These are phyloP conservation scores for Falco biarmicus DNA, from an alignment of 2,797 vertebrate genomes.

Conservation along the genomic window DNA sequence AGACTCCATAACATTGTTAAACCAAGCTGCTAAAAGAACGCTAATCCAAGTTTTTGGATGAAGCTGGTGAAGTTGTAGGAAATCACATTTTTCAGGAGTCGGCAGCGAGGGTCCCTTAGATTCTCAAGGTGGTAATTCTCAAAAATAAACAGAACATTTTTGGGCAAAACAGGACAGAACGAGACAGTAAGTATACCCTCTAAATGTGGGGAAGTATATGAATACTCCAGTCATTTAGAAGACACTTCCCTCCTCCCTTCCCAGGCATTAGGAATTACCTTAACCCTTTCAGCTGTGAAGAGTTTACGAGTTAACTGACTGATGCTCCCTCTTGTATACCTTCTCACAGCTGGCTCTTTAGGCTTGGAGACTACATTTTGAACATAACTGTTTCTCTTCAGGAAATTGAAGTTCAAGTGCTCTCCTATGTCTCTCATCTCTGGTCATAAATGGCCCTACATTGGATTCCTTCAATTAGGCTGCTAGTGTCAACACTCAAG, in stretches of 20 bases:
- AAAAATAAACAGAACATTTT: background rate
- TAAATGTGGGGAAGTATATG: background rate
- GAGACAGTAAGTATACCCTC: background rate
- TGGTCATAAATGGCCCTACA: background rate
- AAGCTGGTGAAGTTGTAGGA: background rate
- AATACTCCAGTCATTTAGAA: background rate
- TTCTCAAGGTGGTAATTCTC: background rate
- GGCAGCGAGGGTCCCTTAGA: accelerated
- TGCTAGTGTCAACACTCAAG: background rate
- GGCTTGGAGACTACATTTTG: background rate
- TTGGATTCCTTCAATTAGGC: background rate
- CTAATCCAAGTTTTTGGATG: background rate
- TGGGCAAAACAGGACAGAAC: background rate
- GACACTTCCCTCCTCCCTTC: background rate
- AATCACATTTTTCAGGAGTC: background rate
- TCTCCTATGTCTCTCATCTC: background rate
- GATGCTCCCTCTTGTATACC: background rate
- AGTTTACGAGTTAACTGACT: background rate
- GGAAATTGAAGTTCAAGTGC: background rate
- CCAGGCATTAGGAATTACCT: background rate
- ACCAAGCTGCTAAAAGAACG: background rate
- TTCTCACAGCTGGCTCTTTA: background rate
- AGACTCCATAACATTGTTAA: background rate
- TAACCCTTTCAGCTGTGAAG: background rate
- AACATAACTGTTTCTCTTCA: background rate